Conservation (phyloP, 2,888 invertebrate genomes). For the Fragum sueziense region DNA sequence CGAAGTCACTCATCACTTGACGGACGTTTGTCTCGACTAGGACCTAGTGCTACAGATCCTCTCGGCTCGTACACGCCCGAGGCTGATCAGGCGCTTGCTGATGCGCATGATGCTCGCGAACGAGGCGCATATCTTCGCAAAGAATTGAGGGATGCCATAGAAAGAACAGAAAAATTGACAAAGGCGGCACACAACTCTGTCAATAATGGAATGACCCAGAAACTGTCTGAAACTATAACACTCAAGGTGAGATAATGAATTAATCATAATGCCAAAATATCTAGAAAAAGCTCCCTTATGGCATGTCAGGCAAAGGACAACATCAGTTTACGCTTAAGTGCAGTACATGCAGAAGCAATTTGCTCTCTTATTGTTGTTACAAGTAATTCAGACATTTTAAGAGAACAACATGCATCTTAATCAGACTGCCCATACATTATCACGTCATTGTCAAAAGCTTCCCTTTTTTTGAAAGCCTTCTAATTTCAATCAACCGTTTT, state of each 20-base stretch:
- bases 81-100: conserved; percentile 76
- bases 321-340: too few relatives aligned
- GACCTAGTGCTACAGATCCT: conserved; percentile 71
- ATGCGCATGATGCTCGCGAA: conserved; percentile 75
- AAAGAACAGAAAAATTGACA: conserved; percentile 75
- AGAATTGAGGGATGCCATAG: conserved; percentile 75
- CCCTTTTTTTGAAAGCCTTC: too few relatives aligned
- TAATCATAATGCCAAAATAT: too few relatives aligned
- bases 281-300: too few relatives aligned
- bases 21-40: conserved; percentile 62
- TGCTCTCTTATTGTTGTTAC: too few relatives aligned
- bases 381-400: too few relatives aligned
- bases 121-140: conserved; percentile 73
- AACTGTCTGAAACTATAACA: conserved; percentile 79
- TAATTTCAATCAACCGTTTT: too few relatives aligned
- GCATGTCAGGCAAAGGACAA: too few relatives aligned
- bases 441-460: too few relatives aligned
- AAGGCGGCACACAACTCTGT: conserved; percentile 80
- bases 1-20: conserved; percentile 60
- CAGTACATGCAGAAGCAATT: too few relatives aligned
- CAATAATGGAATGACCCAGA: conserved; percentile 80
- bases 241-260: conserved; percentile 75
- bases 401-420: too few relatives aligned
- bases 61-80: conserved; percentile 81
- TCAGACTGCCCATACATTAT: too few relatives aligned